These are phyloP conservation scores for Solea senegalensis DNA, from an alignment of 2,113 vertebrate species.

Conservation along the genomic window DNA sequence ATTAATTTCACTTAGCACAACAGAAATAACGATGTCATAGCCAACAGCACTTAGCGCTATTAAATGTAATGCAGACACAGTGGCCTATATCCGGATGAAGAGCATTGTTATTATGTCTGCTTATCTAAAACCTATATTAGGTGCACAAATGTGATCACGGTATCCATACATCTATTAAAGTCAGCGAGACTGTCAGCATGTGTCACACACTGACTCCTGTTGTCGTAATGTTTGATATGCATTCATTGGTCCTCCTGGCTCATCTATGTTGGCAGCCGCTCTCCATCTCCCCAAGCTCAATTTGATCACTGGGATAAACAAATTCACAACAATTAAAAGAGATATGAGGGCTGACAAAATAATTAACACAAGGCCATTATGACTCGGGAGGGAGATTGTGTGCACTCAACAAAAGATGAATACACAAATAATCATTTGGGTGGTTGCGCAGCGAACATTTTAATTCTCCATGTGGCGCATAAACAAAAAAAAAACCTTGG, in stretches of 20 bases:
- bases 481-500: slow-evolving; percentile 42
- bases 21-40: slow-evolving; percentile 42
- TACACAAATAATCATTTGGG: slow-evolving; percentile 72
- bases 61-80: slow-evolving; percentile 44
- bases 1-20: slow-evolving; percentile 45
- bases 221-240: slow-evolving; percentile 58
- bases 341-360: slow-evolving; percentile 79
- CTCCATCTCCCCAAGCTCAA: slow-evolving; percentile 68
- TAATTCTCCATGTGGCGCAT: slow-evolving; percentile 48
- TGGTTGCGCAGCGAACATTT: slow-evolving; percentile 62
- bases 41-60: slow-evolving; percentile 43
- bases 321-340: slow-evolving; percentile 76
- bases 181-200: slow-evolving; percentile 18
- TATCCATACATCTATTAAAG: slow-evolving; percentile 48
- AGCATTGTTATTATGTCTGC: slow-evolving; percentile 28
- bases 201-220: slow-evolving; percentile 22
- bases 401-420: slow-evolving; percentile 61
- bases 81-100: slow-evolving; percentile 28
- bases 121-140: slow-evolving; percentile 33
- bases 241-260: slow-evolving; percentile 63
- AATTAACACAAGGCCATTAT: slow-evolving; percentile 75
- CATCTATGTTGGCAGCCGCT: slow-evolving; percentile 64
- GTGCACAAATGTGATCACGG: slow-evolving; percentile 15
- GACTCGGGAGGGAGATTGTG: slow-evolving; percentile 43
- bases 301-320: slow-evolving; percentile 75